Evolutionary conservation across 2,888 invertebrate species (phyloP), one percentile per base, ranked within the genome.

Genomic region (Eremobia ochroleuca): DNA sequence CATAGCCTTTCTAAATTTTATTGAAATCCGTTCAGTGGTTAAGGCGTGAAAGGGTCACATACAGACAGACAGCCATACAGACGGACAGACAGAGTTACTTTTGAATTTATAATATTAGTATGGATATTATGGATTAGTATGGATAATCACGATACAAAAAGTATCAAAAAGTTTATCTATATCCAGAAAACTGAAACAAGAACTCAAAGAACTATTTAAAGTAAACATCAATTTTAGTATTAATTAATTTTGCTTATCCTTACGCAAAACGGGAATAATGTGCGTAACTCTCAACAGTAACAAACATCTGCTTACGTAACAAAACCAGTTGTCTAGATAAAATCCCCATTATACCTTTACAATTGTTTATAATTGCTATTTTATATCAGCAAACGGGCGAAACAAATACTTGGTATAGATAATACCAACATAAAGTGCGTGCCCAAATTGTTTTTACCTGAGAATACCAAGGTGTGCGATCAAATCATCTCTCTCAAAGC

Each of bases 381-480:
- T 87, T 78, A 81, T 77, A 77, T 92, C 90, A 93, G 92, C 93
- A 93, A 92, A 90, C 87, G 89, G 85, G 85, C 81, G 87, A 85
- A 91, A 91, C 82, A 90, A 93, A 92, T 92, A 92, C 90, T 94
- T 92, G 90, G 91, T 86, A 90, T 89, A 92, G 93, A 94, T 94
- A 94, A 94, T 94, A 90, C 91, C 90, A 82, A 90, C 93, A 92
- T 95, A 94, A 95, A 95, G 94, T 92, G 91, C 92, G 92, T 92
- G 92, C 92, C 94, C 92, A 95, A 95, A 94, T 94, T 94, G 94
- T 95, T 93, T 94, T 93, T 94, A 95, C 94, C 95, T 94, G 93
- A 85, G 91, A 94, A 94, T 93, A 95, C 94, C 94, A 91, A 94
- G 94, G 93, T 91, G 93, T 91, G 93, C 94, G 94, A 95, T 94